phyloP scores from a whole-genome alignment of 2,888 invertebrate species.

The Danaus chrysippus region DNA sequence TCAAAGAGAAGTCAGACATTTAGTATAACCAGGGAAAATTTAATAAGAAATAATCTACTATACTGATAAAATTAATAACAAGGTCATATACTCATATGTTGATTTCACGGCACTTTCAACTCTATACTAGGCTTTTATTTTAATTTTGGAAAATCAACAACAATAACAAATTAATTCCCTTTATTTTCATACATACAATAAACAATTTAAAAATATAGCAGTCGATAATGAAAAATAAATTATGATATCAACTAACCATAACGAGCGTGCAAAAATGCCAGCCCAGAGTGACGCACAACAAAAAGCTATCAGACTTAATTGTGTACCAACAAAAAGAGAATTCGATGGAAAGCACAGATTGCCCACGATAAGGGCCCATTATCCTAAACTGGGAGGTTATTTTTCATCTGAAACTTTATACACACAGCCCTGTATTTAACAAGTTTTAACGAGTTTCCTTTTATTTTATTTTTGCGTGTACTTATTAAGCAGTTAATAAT shows the following conservation, averaged over 20 bases:
- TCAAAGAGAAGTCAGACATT: too few species aligned
- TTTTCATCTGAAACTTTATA: constrained; percentile 56
- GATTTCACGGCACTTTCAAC: too few species aligned
- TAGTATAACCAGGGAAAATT: too few species aligned
- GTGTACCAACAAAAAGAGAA: constrained; percentile 71
- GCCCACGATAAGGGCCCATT: constrained; percentile 64
- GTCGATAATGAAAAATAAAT: constrained; percentile 2
- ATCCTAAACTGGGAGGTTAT: constrained; percentile 63
- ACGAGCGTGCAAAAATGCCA: constrained; percentile 20
- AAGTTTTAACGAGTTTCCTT: constrained; percentile 46
- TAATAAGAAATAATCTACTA: too few species aligned
- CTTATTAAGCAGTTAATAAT: constrained; percentile 38
- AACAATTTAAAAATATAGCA: neutral
- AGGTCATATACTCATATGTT: too few species aligned
- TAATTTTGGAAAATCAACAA: too few species aligned
- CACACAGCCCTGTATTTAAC: constrained; percentile 52
- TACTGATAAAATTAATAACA: too few species aligned
- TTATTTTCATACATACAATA: neutral
- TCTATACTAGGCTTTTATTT: too few species aligned
- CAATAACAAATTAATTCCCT: neutral
- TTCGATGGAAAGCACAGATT: constrained; percentile 61
- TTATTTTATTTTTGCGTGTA: constrained; percentile 64
- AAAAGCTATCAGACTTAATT: constrained; percentile 74
- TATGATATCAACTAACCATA: constrained; percentile 13
- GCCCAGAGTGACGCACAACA: constrained; percentile 59